Evolutionary conservation across 2,113 vertebrate species (phyloP).

Genomic region (Menura novaehollandiae): DNA sequence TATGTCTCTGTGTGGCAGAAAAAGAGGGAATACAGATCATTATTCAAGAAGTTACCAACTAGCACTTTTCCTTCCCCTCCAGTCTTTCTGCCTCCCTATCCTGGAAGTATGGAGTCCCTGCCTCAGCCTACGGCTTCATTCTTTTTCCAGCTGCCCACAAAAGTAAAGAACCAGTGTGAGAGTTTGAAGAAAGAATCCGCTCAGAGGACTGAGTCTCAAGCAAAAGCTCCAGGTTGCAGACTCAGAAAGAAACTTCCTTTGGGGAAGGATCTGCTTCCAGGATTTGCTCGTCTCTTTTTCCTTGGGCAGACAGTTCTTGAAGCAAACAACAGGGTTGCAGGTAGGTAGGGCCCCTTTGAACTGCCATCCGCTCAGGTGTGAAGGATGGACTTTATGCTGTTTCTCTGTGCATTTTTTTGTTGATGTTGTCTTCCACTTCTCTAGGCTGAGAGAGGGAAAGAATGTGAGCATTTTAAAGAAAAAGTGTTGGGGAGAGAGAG

Average conservation of each 20-base stretch:
- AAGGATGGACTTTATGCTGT: constrained; percentile 50
- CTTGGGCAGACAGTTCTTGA: constrained; percentile 64
- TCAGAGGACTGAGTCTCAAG: constrained; percentile 66
- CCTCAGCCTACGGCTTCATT: constrained; percentile 67
- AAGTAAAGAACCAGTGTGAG: constrained; percentile 61
- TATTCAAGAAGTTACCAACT: constrained; percentile 58
- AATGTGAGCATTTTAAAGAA: neutral
- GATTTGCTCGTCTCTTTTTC: constrained; percentile 65
- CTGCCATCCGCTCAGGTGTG: constrained; percentile 3
- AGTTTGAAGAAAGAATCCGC: constrained; percentile 58
- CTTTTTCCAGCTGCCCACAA: constrained; percentile 69
- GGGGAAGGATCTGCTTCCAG: constrained; percentile 67
- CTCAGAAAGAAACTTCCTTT: constrained; percentile 68
- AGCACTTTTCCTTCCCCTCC: constrained; percentile 67
- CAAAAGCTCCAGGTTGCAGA: constrained; percentile 61
- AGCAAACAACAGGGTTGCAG: constrained; percentile 64
- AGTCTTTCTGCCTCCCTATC: constrained; percentile 65
- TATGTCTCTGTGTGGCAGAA: constrained; percentile 60
- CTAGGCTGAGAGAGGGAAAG: neutral
- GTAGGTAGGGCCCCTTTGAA: constrained; percentile 65
- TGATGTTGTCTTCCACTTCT: constrained; percentile 25
- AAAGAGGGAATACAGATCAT: constrained; percentile 49
- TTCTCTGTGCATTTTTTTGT: constrained; percentile 20
- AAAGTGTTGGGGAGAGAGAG: constrained; percentile 25
- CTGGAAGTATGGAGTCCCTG: constrained; percentile 64